Percentiles rank a stretch among this genome's conserved stretches.
phyloP scores from a whole-genome alignment of 2,113 vertebrate genomes.

The Brachirus orientalis region DNA sequence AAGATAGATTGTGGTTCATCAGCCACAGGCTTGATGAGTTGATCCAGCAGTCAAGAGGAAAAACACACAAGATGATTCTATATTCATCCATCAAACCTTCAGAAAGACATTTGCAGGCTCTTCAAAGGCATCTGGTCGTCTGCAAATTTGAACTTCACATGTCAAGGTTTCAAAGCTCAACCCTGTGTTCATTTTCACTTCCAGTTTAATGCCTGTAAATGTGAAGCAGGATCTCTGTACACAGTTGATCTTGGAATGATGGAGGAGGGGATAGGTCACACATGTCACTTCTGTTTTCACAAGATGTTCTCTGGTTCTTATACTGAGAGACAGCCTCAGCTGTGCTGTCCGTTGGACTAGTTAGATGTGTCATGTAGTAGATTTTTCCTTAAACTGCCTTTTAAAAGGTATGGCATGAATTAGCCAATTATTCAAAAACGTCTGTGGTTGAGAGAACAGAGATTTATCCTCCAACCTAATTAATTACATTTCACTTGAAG shows the following conservation, averaged over 20 bases:
- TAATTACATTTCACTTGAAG: constrained; percentile 52
- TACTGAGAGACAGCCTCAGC: constrained; percentile 8
- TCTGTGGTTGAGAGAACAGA: constrained; percentile 16
- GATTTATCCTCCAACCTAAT: constrained; percentile 31
- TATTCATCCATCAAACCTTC: constrained; percentile 48
- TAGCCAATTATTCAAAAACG: constrained; percentile 40
- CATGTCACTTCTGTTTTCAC: constrained; percentile 29
- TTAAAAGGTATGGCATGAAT: constrained; percentile 1
- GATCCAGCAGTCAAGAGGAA: constrained; percentile 39
- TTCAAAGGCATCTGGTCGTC: constrained; percentile 10
- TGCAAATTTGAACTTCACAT: constrained; percentile 17
- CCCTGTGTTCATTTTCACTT: constrained; percentile 66
- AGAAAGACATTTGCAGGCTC: constrained; percentile 31
- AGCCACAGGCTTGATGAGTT: constrained; percentile 44
- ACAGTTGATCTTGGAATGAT: constrained; percentile 72
- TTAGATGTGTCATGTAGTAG: constrained; percentile 40
- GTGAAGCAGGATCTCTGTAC: constrained; percentile 44
- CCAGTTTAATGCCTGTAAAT: constrained; percentile 69
- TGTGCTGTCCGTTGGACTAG: constrained; percentile 29
- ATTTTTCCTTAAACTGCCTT: constrained; percentile 32
- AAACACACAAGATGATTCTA: constrained; percentile 25
- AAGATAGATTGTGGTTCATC: constrained; percentile 47
- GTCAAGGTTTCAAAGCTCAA: constrained; percentile 39
- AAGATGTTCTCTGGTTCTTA: constrained; percentile 27
- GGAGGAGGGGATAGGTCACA: constrained; percentile 56